phyloP scores from a whole-genome alignment of 2,888 invertebrate genomes.

The Idaea straminata region DNA sequence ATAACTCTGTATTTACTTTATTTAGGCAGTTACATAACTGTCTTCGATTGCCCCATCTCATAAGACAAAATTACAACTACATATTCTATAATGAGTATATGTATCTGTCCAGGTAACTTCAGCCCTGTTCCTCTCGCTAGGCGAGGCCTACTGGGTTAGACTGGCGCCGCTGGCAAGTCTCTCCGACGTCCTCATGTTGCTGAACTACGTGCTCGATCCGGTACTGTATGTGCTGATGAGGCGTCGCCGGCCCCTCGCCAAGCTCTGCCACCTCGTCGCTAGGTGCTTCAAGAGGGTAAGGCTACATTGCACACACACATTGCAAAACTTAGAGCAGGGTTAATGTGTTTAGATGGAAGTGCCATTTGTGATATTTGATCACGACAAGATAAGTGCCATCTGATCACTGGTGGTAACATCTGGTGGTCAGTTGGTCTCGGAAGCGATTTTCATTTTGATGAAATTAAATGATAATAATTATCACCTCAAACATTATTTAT shows the following conservation, averaged over 20 bases:
- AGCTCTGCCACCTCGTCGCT: slow-evolving; percentile 53
- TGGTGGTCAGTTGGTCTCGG: too few relatives aligned
- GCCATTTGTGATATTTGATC: too few relatives aligned
- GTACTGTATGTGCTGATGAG: slow-evolving; percentile 90
- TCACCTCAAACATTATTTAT: too few relatives aligned
- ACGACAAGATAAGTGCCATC: too few relatives aligned
- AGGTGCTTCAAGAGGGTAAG: slow-evolving; percentile 66
- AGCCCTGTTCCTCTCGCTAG: slow-evolving; percentile 74
- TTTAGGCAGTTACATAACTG: too few relatives aligned
- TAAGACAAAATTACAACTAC: too few relatives aligned
- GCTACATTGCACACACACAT: neutral
- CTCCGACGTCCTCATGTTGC: slow-evolving; percentile 87
- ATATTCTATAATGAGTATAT: neutral
- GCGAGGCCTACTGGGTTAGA: slow-evolving; percentile 43
- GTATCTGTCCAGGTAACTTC: slow-evolving; percentile 64
- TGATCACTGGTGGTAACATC: too few relatives aligned
- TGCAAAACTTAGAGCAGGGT: too few relatives aligned
- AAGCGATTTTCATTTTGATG: too few relatives aligned
- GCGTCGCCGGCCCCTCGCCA: slow-evolving; percentile 45
- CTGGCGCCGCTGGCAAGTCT: slow-evolving; percentile 68
- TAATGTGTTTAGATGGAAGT: neutral
- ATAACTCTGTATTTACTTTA: too few relatives aligned
- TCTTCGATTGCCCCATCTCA: too few relatives aligned
- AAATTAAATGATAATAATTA: too few relatives aligned
- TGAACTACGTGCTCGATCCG: slow-evolving; percentile 92